These are phyloP conservation scores for Aselliscus stoliczkanus DNA, from an alignment of 2,797 vertebrate genomes.

Conservation along the genomic window DNA sequence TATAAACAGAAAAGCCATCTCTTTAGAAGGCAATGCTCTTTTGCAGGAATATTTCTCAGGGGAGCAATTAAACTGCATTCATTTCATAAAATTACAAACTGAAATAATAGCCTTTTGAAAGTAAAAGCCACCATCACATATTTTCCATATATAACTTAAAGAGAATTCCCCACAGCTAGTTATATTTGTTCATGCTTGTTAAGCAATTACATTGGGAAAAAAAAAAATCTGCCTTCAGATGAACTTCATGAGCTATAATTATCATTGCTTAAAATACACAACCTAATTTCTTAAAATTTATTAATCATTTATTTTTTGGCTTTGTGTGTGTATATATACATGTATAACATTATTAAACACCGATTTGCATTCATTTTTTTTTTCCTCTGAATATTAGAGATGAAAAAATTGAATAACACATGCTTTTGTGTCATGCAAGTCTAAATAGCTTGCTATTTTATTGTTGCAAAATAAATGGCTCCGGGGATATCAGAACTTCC, in stretches of 20 bases:
- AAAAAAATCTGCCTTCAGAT: not conserved
- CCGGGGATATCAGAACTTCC: not conserved
- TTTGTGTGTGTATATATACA: not conserved
- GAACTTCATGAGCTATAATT: not conserved
- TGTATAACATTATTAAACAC: not conserved
- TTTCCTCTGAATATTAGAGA: not conserved
- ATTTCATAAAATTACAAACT: not conserved
- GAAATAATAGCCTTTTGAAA: constrained; percentile 33
- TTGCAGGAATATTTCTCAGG: not conserved
- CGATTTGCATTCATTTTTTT: not conserved
- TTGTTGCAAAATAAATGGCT: not conserved
- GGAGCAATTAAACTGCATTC: constrained; percentile 30
- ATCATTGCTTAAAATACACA: not conserved
- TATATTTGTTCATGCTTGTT: not conserved
- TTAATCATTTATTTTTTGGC: not conserved
- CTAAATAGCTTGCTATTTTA: not conserved
- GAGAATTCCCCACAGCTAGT: not conserved
- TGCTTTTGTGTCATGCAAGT: not conserved
- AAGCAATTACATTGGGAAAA: not conserved
- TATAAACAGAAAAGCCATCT: constrained; percentile 48
- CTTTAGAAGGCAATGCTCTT: not conserved
- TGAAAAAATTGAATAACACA: not conserved
- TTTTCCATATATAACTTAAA: not conserved
- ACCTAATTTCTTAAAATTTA: not conserved
- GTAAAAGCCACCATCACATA: constrained; percentile 9